Evolutionary conservation across 2,113 vertebrate species (phyloP).

Genomic region (Myxocyprinus asiaticus): DNA sequence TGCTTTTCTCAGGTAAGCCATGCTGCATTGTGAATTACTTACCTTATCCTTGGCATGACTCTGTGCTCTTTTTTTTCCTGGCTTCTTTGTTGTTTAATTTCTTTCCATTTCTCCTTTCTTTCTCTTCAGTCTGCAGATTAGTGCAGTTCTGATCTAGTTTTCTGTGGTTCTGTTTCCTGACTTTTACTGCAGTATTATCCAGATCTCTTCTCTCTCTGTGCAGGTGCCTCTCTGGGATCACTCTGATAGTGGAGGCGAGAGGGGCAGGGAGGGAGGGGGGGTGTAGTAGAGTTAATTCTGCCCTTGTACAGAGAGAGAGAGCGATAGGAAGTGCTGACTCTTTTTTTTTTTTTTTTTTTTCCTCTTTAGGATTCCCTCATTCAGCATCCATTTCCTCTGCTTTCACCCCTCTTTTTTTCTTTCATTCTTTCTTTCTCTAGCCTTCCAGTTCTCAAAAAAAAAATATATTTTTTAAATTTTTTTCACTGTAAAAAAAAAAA

Average conservation of each 20-base stretch:
- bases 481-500: too few relatives aligned
- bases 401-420: constrained; percentile 6
- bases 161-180: not conserved
- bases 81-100: not conserved
- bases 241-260: constrained; percentile 6
- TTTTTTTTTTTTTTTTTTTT: too few relatives aligned
- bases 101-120: constrained; percentile 14
- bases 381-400: constrained; percentile 9
- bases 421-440: constrained; percentile 8
- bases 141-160: not conserved
- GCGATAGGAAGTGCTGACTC: constrained; percentile 49
- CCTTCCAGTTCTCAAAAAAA: too few relatives aligned
- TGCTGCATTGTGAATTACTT: constrained; percentile 44
- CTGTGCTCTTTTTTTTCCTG: constrained; percentile 11
- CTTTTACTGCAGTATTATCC: constrained; percentile 17
- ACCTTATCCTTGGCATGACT: constrained; percentile 52
- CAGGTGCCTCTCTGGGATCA: constrained; percentile 9
- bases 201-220: constrained; percentile 19
- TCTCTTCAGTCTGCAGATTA: not conserved
- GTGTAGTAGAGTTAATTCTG: not conserved
- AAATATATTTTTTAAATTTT: too few relatives aligned
- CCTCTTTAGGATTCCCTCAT: constrained; percentile 38
- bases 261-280: constrained; percentile 3
- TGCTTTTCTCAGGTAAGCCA: not conserved
- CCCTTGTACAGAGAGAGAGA: not conserved